Conservation (phyloP, 2,797 vertebrate genomes). For the Siniperca scherzeri region DNA sequence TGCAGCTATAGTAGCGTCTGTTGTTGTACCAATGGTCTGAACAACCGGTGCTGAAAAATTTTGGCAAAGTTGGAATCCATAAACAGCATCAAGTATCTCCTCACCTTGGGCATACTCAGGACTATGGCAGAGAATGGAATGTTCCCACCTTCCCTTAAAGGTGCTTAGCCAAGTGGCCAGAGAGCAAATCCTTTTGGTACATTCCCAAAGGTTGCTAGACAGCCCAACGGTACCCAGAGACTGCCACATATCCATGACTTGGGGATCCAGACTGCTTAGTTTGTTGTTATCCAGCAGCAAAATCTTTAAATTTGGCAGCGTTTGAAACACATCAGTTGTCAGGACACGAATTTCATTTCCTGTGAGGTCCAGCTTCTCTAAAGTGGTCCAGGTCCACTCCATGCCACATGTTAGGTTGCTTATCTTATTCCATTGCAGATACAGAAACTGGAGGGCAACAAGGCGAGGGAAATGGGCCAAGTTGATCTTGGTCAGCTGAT, state of each 20-base stretch:
- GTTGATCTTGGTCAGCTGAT: conserved; percentile 99
- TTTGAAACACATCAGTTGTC: conserved; percentile 95
- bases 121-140: conserved; percentile 96
- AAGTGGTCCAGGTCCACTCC: conserved; percentile 98
- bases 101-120: conserved; percentile 98
- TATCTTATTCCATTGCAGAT: conserved; percentile 99
- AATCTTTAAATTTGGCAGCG: conserved; percentile 96
- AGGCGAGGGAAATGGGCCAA: conserved; percentile 99
- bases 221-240: conserved; percentile 93
- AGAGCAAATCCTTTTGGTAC: conserved; percentile 96
- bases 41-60: conserved; percentile 94
- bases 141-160: conserved; percentile 98
- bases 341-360: conserved; percentile 96
- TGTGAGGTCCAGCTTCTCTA: conserved; percentile 97
- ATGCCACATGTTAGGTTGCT: conserved; percentile 97
- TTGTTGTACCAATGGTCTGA: conserved; percentile 87
- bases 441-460: conserved; percentile 95
- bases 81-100: conserved; percentile 98
- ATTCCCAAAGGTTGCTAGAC: conserved; percentile 98
- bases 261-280: conserved; percentile 92
- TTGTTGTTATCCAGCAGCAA: conserved; percentile 99
- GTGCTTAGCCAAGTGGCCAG: conserved; percentile 96
- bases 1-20: conserved; percentile 79
- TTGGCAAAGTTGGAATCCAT: conserved; percentile 98
- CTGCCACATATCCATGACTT: conserved; percentile 92